Evolutionary conservation across 1,140 invertebrate species (phyloP).

Genomic region (Brachionus paranguensis): DNA sequence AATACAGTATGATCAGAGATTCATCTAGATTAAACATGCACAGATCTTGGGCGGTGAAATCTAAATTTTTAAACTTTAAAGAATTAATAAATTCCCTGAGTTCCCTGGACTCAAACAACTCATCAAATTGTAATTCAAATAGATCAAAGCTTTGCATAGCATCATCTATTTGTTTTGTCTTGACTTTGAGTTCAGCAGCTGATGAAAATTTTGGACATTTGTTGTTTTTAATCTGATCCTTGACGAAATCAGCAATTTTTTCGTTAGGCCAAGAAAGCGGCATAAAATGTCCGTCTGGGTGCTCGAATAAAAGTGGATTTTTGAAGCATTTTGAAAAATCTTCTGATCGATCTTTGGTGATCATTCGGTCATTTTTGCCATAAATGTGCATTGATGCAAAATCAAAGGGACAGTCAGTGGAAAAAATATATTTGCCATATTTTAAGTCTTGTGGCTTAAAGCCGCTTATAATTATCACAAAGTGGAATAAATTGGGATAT

Average conservation of each 20-base stretch:
- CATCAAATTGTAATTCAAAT: not conserved
- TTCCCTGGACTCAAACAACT: not conserved
- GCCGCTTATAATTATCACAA: conserved; percentile 5
- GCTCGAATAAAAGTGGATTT: not conserved
- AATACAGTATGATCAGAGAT: not conserved
- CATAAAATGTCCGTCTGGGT: not conserved
- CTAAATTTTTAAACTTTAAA: not conserved
- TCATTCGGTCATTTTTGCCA: not conserved
- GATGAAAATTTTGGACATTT: not conserved
- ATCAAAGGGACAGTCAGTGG: not conserved
- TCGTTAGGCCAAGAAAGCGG: conserved; percentile 8
- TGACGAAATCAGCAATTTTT: not conserved
- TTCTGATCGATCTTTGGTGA: not conserved
- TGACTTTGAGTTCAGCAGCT: not conserved
- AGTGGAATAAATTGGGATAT: conserved; percentile 9
- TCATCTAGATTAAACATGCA: not conserved
- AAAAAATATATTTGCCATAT: conserved; percentile 1
- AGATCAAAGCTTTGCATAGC: not conserved
- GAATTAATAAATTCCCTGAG: not conserved
- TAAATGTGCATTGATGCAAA: conserved; percentile 28
- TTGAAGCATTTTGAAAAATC: conserved; percentile 7
- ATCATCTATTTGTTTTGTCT: not conserved
- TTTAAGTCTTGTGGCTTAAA: not conserved
- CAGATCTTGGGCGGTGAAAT: not conserved
- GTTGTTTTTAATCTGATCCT: not conserved